phyloP scores from a whole-genome alignment of 2,113 vertebrate genomes.

The Noturus placidus region DNA sequence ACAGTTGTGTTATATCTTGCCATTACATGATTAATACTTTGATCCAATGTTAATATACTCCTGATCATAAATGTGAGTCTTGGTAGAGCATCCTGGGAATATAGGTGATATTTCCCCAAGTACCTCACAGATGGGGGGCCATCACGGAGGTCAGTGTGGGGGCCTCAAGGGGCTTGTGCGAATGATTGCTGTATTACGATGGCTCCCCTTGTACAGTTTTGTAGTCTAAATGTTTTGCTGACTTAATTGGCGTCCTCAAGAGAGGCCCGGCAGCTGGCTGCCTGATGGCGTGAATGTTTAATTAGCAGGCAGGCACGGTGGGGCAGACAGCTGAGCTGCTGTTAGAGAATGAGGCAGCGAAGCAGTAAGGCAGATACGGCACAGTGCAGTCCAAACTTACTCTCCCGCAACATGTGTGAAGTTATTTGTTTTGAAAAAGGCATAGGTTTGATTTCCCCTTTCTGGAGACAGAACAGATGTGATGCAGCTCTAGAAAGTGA shows the following conservation, averaged over 20 bases:
- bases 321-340: slow-evolving; percentile 63
- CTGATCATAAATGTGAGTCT: slow-evolving; percentile 67
- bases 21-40: slow-evolving; percentile 74
- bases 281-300: slow-evolving; percentile 75
- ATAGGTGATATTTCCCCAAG: slow-evolving; percentile 62
- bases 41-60: slow-evolving; percentile 74
- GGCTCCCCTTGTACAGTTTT: slow-evolving; percentile 78
- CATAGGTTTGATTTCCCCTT: slow-evolving; percentile 32
- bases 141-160: slow-evolving; percentile 61
- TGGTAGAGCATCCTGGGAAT: slow-evolving; percentile 57
- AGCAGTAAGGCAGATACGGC: slow-evolving; percentile 56
- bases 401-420: neutral
- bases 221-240: slow-evolving; percentile 84
- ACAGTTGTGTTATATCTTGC: slow-evolving; percentile 56
- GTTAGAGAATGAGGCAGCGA: slow-evolving; percentile 54
- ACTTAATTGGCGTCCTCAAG: slow-evolving; percentile 80
- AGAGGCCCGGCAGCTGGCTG: slow-evolving; percentile 77
- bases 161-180: slow-evolving; percentile 66
- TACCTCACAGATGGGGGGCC: slow-evolving; percentile 69
- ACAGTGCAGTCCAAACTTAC: slow-evolving; percentile 17
- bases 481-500: neutral
- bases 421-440: slow-evolving; percentile 37
- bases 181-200: slow-evolving; percentile 65
- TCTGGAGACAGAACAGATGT: slow-evolving; percentile 40
- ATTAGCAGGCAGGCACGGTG: slow-evolving; percentile 70